Conservation (phyloP, 2,113 vertebrate species). For the Eclectus roratus region DNA sequence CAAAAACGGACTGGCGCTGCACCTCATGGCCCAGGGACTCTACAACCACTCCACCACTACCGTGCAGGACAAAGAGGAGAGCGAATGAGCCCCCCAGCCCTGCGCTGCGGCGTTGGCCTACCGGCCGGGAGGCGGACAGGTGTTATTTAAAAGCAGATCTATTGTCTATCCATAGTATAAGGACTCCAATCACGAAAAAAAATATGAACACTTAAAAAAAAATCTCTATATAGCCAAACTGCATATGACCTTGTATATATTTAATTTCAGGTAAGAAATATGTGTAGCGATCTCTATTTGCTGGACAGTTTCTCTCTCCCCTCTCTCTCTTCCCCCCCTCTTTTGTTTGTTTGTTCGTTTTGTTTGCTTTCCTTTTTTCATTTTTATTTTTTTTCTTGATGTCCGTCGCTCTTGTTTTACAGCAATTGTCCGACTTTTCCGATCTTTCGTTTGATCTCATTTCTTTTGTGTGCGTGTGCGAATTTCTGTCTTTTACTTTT, state of each 20-base stretch:
- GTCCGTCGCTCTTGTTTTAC: constrained; percentile 21
- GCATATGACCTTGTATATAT: constrained; percentile 95
- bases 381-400: background rate
- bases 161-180: constrained; percentile 90
- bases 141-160: constrained; percentile 88
- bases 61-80: constrained; percentile 95
- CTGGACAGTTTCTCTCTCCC: constrained; percentile 75
- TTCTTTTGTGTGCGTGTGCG: background rate
- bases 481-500: constrained; percentile 8
- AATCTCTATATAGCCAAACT: constrained; percentile 96
- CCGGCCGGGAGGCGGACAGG: constrained; percentile 73
- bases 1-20: constrained; percentile 89
- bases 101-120: background rate
- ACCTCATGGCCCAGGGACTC: constrained; percentile 92
- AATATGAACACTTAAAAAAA: constrained; percentile 71
- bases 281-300: constrained; percentile 84
- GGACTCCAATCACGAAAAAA: constrained; percentile 70
- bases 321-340: background rate
- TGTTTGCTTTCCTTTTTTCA: constrained; percentile 19
- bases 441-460: constrained; percentile 22
- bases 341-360: constrained; percentile 50
- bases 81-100: constrained; percentile 76
- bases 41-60: constrained; percentile 96
- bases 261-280: constrained; percentile 92
- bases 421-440: constrained; percentile 41